A percentile compares a stretch with the other conserved stretches of the same genome.
Conservation (phyloP, 1,140 invertebrate genomes). For the Periplaneta americana region DNA sequence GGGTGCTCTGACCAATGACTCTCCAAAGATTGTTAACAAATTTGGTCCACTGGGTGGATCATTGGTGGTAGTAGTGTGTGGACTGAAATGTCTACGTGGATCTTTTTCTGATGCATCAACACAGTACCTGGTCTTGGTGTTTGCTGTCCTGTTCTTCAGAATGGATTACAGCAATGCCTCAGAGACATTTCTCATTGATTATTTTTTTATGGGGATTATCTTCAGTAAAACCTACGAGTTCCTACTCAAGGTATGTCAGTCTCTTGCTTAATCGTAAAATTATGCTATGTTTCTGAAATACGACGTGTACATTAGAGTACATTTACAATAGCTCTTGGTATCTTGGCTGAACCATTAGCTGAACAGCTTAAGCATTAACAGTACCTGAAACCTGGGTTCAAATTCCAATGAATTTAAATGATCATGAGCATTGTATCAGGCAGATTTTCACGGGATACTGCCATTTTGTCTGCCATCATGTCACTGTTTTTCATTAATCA, state of each 20-base stretch:
- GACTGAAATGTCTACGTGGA: slow-evolving; percentile 83
- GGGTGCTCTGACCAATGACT: slow-evolving; percentile 81
- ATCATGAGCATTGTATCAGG: too few relatives aligned
- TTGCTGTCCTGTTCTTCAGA: slow-evolving; percentile 85
- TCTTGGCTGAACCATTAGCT: too few relatives aligned
- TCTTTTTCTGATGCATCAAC: slow-evolving; percentile 88
- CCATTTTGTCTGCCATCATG: too few relatives aligned
- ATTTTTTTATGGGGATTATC: slow-evolving; percentile 84
- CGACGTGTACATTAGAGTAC: too few relatives aligned
- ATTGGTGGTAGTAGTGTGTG: slow-evolving; percentile 80
- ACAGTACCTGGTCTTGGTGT: slow-evolving; percentile 88
- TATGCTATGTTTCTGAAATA: too few relatives aligned
- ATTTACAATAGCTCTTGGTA: too few relatives aligned
- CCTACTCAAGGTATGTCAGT: slow-evolving; percentile 64
- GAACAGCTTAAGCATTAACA: too few relatives aligned
- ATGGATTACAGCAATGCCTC: slow-evolving; percentile 68
- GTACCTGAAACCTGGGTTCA: too few relatives aligned
- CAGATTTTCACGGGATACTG: too few relatives aligned
- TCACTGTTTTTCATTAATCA: too few relatives aligned
- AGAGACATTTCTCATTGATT: slow-evolving; percentile 89
- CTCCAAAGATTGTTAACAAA: slow-evolving; percentile 64
- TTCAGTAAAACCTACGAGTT: slow-evolving; percentile 83
- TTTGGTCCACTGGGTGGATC: slow-evolving; percentile 73
- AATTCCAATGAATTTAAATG: too few relatives aligned
- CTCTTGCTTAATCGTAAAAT: too few relatives aligned